phyloP scores from a whole-genome alignment of 2,113 vertebrate species.

The Empidonax traillii region DNA sequence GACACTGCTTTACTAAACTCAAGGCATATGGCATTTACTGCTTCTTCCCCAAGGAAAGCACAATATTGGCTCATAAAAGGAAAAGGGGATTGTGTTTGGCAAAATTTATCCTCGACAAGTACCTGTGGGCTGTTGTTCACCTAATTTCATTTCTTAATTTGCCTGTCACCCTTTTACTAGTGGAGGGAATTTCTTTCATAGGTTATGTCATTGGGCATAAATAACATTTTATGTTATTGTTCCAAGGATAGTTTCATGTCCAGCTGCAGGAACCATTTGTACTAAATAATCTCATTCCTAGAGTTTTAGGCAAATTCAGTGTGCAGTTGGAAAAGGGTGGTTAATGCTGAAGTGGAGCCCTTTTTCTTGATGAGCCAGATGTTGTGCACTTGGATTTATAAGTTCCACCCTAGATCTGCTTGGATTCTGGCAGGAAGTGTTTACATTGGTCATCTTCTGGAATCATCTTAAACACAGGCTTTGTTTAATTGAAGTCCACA shows the following conservation, averaged over 20 bases:
- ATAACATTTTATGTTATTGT: not conserved
- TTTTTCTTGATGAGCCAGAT: not conserved
- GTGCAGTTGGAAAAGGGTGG: not conserved
- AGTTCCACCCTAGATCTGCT: not conserved
- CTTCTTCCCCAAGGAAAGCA: not conserved
- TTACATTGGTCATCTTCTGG: not conserved
- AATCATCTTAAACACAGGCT: not conserved
- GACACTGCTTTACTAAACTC: not conserved
- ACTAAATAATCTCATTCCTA: not conserved
- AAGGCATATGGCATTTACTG: not conserved
- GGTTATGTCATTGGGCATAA: not conserved
- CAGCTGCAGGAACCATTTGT: not conserved
- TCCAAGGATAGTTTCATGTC: not conserved
- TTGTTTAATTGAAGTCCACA: slow-evolving; percentile 13
- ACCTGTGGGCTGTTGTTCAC: not conserved
- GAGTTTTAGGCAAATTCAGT: not conserved
- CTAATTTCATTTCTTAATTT: not conserved
- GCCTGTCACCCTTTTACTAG: not conserved
- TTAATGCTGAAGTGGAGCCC: not conserved
- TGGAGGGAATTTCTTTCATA: not conserved
- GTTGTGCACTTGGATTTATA: not conserved
- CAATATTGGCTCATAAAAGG: not conserved
- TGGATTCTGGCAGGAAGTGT: not conserved
- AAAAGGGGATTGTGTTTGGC: not conserved
- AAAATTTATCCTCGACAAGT: not conserved